phyloP scores from a whole-genome alignment of 2,797 vertebrate genomes.

The Threskiornis aethiopicus region DNA sequence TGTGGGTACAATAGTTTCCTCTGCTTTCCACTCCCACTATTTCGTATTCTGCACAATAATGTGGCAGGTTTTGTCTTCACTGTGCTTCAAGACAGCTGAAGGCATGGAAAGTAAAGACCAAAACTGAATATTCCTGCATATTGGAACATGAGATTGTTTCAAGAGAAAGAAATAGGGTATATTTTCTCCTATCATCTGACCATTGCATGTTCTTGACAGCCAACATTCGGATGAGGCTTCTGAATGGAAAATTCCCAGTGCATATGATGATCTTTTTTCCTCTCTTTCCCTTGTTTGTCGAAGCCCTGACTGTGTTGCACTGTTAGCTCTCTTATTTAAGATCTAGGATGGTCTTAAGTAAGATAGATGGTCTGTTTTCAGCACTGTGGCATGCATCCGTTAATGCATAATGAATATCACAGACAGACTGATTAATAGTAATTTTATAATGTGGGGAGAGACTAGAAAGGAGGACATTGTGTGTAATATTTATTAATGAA shows the following conservation, averaged over 20 bases:
- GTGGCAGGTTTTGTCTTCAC: neutral
- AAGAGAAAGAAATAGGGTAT: neutral
- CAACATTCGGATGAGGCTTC: neutral
- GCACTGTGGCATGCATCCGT: neutral
- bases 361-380: constrained; percentile 34
- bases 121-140: neutral
- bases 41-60: neutral
- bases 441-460: neutral
- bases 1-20: neutral
- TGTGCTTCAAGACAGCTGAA: neutral
- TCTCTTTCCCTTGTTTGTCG: neutral
- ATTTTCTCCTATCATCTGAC: neutral
- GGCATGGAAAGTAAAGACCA: neutral
- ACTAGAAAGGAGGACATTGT: neutral
- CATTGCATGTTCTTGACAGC: neutral
- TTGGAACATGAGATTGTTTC: neutral
- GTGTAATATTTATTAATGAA: constrained; percentile 20
- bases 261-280: neutral
- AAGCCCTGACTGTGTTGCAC: neutral
- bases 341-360: neutral
- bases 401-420: constrained; percentile 33
- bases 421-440: neutral
- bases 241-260: neutral
- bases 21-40: neutral
- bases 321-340: constrained; percentile 8